Percentiles rank a stretch among this genome's conserved stretches.
Evolutionary conservation across 30 jellyfish, hydroid and myxozoan species (phyloP).

Genomic region (Hydractinia symbiolongicarpus): DNA sequence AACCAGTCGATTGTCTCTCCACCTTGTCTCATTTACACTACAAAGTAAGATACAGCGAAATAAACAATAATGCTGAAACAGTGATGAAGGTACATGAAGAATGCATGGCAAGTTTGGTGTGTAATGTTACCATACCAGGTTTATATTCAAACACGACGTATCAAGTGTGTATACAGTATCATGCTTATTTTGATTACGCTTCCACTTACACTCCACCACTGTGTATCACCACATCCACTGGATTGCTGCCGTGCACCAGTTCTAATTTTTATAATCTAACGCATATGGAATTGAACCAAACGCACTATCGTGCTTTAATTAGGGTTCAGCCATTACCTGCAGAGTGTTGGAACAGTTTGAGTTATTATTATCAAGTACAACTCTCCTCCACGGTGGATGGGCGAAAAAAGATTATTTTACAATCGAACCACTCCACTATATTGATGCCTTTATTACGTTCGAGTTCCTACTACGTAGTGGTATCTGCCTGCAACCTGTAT

Average conservation of each 20-base stretch:
- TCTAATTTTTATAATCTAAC: neutral
- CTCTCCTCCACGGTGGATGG: neutral
- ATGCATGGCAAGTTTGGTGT: neutral
- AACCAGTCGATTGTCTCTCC: constrained; percentile 8
- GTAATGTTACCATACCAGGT: neutral
- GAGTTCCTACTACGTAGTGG: no score
- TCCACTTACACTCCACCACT: neutral
- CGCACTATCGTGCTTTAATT: neutral
- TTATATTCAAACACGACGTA: neutral
- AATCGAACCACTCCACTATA: no score
- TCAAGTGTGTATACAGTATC: neutral
- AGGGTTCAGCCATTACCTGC: neutral
- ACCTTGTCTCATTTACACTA: constrained; percentile 2
- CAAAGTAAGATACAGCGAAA: neutral
- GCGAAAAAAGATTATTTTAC: neutral
- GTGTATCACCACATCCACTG: constrained; percentile 8
- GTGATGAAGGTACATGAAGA: neutral
- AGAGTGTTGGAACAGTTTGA: neutral
- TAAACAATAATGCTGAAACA: neutral
- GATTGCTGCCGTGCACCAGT: neutral
- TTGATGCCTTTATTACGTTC: no score
- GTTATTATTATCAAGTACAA: neutral
- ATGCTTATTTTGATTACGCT: neutral
- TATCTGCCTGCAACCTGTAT: neutral
- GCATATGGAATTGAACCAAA: neutral